A percentile compares a stretch with the other conserved stretches of the same genome.
Conservation (phyloP, 2,888 invertebrate genomes). For the Rhagophthalmus giganteus region DNA sequence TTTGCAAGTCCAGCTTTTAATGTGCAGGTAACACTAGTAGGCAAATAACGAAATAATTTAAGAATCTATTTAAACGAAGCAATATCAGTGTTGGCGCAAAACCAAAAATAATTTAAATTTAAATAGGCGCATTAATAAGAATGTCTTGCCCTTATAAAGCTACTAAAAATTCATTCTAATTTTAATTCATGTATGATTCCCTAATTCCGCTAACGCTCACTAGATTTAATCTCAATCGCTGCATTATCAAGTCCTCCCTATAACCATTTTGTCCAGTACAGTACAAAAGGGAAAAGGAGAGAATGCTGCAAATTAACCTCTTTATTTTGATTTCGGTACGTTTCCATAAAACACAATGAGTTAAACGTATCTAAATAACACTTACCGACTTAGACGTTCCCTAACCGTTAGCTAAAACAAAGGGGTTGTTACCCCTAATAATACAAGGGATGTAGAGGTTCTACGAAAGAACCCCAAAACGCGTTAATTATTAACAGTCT, state of each 20-base stretch:
- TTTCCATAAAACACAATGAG: conserved; percentile 13
- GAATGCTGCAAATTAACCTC: conserved; percentile 11
- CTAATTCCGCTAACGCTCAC: conserved; percentile 15
- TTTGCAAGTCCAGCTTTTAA: too few species aligned
- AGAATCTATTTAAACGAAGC: too few species aligned
- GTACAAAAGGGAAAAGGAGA: too few species aligned
- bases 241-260: too few species aligned
- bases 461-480: conserved; percentile 21
- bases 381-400: conserved; percentile 32
- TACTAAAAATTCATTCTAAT: too few species aligned
- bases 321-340: conserved; percentile 17
- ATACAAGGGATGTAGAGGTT: conserved; percentile 20
- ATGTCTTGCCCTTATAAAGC: too few species aligned
- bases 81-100: too few species aligned
- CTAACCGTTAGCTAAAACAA: conserved; percentile 34
- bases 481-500: conserved; percentile 48
- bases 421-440: conserved; percentile 37
- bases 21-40: too few species aligned
- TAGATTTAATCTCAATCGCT: conserved; percentile 18
- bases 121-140: too few species aligned
- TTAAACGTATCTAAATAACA: conserved; percentile 33
- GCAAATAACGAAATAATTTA: too few species aligned
- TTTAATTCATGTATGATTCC: conserved; percentile 23
- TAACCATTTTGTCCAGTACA: too few species aligned
- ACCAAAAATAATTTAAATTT: too few species aligned